Evolutionary conservation across 2,888 invertebrate genomes (phyloP).

Genomic region (Exocentrus adspersus): DNA sequence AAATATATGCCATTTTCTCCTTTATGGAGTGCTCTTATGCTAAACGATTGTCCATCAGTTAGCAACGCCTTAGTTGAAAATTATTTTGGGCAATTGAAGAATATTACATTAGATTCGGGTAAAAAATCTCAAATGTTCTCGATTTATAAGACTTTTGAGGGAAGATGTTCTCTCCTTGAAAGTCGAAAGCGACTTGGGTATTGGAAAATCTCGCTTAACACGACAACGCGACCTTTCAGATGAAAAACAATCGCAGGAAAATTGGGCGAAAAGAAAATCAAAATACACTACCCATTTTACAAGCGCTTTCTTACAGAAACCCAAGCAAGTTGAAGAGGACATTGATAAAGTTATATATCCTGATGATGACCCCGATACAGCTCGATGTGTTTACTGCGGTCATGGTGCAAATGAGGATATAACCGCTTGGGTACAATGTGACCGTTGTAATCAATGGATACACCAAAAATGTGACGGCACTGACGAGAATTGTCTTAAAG

Average conservation of each 20-base stretch:
- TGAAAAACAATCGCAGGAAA: background rate
- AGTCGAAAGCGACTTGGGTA: background rate
- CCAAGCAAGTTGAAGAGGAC: background rate
- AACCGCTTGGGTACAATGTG: slow-evolving; percentile 27
- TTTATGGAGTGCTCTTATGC: slow-evolving; percentile 23
- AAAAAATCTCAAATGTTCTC: slow-evolving; percentile 29
- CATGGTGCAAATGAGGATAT: slow-evolving; percentile 8
- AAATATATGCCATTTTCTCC: slow-evolving; percentile 29
- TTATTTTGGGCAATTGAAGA: slow-evolving; percentile 21
- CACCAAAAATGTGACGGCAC: slow-evolving; percentile 25
- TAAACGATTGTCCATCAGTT: background rate
- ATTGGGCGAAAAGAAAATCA: background rate
- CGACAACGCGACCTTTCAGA: background rate
- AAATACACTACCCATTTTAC: background rate
- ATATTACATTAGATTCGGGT: background rate
- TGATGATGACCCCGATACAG: slow-evolving; percentile 2
- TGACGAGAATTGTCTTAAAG: background rate
- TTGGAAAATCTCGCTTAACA: background rate
- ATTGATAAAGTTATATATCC: background rate
- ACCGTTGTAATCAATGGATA: slow-evolving; percentile 27
- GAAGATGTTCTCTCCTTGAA: slow-evolving; percentile 17
- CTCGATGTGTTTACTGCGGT: slow-evolving; percentile 26
- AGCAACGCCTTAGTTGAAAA: slow-evolving; percentile 28
- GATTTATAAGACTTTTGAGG: slow-evolving; percentile 18
- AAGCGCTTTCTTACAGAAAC: background rate